phyloP scores from a whole-genome alignment of 2,113 vertebrate genomes.

The Bufo gargarizans region DNA sequence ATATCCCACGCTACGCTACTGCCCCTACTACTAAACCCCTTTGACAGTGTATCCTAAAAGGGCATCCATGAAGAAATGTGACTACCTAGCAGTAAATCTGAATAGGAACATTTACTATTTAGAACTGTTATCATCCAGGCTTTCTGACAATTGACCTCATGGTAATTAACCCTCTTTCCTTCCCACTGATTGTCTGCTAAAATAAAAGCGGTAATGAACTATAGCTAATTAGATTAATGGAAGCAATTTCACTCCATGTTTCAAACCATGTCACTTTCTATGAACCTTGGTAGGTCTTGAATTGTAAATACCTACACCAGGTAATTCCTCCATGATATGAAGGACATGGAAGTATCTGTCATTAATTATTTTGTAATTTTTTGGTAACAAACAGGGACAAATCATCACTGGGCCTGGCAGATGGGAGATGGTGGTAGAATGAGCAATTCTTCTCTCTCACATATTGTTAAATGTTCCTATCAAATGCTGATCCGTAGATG shows the following conservation, averaged over 20 bases:
- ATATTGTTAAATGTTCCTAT: slow-evolving; percentile 20
- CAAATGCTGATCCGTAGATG: slow-evolving; percentile 34
- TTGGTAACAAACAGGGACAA: not conserved
- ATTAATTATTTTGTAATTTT: slow-evolving; percentile 27
- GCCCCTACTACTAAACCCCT: no score
- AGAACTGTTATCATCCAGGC: not conserved
- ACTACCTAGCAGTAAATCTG: no score
- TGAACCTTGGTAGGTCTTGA: not conserved
- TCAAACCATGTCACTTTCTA: not conserved
- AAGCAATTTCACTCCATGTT: not conserved
- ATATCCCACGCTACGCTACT: no score
- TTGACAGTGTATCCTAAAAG: no score
- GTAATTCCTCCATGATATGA: slow-evolving; percentile 23
- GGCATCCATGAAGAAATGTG: no score
- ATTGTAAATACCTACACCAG: not conserved
- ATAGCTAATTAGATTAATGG: slow-evolving; percentile 35
- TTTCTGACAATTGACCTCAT: not conserved
- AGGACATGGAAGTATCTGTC: slow-evolving; percentile 20
- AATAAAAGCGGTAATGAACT: slow-evolving; percentile 16
- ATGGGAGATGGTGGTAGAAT: slow-evolving; percentile 14
- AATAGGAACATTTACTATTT: not conserved
- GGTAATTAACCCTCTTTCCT: not conserved
- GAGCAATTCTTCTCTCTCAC: not conserved
- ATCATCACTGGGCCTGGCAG: not conserved
- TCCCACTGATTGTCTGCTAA: not conserved